Conservation (phyloP, 2,797 vertebrate genomes). For the Rhynchonycteris naso region DNA sequence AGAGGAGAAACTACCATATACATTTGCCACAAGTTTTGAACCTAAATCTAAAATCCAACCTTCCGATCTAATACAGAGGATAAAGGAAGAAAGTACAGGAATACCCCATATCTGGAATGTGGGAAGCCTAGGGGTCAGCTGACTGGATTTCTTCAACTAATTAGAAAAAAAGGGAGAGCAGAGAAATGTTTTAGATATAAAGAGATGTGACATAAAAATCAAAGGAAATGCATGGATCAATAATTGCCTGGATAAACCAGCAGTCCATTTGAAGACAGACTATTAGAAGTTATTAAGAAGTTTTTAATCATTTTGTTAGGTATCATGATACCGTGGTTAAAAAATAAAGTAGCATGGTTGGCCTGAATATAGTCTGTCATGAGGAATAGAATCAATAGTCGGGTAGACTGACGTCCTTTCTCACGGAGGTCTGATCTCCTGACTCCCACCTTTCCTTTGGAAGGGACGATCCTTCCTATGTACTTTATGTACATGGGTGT, state of each 20-base stretch:
- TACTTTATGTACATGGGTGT: neutral
- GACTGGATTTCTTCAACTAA: neutral
- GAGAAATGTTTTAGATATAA: neutral
- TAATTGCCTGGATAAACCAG: neutral
- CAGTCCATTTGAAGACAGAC: neutral
- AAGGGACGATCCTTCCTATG: neutral
- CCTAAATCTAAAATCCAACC: neutral
- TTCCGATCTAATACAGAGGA: neutral
- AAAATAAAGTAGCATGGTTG: neutral
- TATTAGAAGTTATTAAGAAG: neutral
- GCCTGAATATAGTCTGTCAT: neutral
- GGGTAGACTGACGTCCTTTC: too few relatives aligned
- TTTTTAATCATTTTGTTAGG: neutral
- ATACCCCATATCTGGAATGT: neutral
- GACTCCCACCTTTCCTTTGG: neutral
- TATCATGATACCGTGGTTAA: neutral
- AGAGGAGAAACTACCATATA: neutral
- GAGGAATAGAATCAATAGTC: neutral
- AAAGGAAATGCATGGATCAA: neutral
- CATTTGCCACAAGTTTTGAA: neutral
- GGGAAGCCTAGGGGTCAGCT: too few relatives aligned
- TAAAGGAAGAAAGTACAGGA: neutral
- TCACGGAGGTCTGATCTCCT: neutral
- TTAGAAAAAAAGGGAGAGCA: neutral
- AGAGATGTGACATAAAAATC: neutral